A percentile compares a stretch with the other conserved stretches of the same genome.
Evolutionary conservation across 2,113 vertebrate species (phyloP).

Genomic region (Crypturellus undulatus): DNA sequence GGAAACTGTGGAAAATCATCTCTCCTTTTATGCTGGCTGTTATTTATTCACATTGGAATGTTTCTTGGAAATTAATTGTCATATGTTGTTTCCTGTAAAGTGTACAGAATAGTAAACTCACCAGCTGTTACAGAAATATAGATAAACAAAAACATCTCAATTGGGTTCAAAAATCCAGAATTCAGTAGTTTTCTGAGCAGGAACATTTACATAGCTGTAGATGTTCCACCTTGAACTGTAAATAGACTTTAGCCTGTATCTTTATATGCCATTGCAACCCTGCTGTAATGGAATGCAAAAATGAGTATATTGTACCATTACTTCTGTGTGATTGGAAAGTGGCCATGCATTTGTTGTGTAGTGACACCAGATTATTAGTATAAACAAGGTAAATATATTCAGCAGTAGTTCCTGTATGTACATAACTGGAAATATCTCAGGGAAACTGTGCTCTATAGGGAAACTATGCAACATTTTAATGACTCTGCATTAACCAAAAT

Average conservation of each 20-base stretch:
- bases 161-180: background rate
- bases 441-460: background rate
- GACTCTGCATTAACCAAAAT: background rate
- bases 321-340: background rate
- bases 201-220: background rate
- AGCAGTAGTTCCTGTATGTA: background rate
- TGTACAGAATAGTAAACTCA: background rate
- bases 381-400: background rate
- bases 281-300: background rate
- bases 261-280: background rate
- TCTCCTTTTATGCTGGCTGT: background rate
- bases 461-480: background rate
- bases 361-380: too few species aligned
- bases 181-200: background rate
- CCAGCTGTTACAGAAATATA: background rate
- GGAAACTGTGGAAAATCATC: background rate
- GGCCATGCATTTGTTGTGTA: background rate
- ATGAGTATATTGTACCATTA: rapidly evolving
- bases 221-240: background rate
- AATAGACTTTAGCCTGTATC: background rate
- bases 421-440: background rate
- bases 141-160: background rate
- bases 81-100: background rate
- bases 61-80: background rate
- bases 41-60: background rate